These are phyloP conservation scores for Tanaodytes sp. DNA, from an alignment of 2,888 invertebrate genomes.

Conservation along the genomic window DNA sequence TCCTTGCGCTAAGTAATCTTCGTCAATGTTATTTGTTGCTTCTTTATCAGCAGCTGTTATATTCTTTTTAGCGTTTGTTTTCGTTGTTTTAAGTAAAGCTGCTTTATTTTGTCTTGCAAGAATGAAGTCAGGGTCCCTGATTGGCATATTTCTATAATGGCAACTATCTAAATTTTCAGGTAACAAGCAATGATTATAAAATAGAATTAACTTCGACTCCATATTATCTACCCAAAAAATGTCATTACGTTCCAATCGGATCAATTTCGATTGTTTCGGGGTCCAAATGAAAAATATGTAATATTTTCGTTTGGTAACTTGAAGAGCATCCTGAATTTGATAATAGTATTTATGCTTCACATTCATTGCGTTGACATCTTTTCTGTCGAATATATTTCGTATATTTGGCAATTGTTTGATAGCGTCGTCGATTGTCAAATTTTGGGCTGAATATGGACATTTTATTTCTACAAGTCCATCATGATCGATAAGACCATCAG, in stretches of 20 bases:
- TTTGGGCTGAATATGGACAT: not conserved
- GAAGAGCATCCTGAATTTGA: constrained; percentile 4
- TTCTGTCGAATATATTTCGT: not conserved
- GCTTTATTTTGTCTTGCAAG: too few relatives aligned
- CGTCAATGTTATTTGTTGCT: too few relatives aligned
- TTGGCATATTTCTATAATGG: not conserved
- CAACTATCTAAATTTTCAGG: constrained; percentile 4
- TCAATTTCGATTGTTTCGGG: not conserved
- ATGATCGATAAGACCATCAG: not conserved
- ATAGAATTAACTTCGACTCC: not conserved
- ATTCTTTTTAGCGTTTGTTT: too few relatives aligned
- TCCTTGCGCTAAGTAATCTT: too few relatives aligned
- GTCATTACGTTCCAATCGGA: constrained; percentile 10
- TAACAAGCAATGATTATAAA: constrained; percentile 8
- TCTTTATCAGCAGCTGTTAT: too few relatives aligned
- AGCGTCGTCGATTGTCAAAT: not conserved
- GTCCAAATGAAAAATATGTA: constrained; percentile 2
- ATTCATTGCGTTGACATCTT: too few relatives aligned
- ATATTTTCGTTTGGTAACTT: not conserved
- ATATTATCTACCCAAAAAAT: constrained; percentile 3
- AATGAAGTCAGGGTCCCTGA: constrained; percentile 3
- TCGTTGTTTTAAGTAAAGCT: too few relatives aligned
- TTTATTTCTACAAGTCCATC: too few relatives aligned
- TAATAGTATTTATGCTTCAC: constrained; percentile 17
- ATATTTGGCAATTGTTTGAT: not conserved